Base-by-base conservation (phyloP, 2,888 invertebrate genomes). In the Tridacna gigas region DNA sequence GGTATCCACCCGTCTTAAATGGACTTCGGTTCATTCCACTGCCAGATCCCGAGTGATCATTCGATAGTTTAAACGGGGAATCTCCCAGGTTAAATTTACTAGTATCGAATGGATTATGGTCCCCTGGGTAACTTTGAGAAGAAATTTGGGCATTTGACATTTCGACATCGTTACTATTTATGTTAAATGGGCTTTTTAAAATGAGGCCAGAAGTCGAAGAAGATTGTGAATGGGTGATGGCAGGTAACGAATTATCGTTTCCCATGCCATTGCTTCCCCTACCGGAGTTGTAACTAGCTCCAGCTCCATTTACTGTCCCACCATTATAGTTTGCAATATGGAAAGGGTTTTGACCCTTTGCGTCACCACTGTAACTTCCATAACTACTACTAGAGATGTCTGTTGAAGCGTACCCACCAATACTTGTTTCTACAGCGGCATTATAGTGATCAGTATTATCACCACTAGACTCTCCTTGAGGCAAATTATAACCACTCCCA, bases 401-500 rank as follows among this genome's bases (percentile, higher is more conserved):
- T 4, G 82, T 83, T 11, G 81, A 79, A 25, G 86, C 86, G 47
- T 79, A 86, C 20, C 83, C 81, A 45, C 86, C 86, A 11, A 83
- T 51, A 37, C 86, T 83, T 20, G 77, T 56, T 45, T 86, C 86
- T 47, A 65, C 63, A 20, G 79, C 83, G 7, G 86, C 81, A 60
- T 86, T 79, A 26, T 83, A 79, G 22, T 77, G 61, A 20, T 56
- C 80, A 45, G 56, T 56, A 51, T 47, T 45, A 18, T 37, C 15
- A 25, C 51, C 25, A 26, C 67, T 69, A 18, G 25, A 13, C 13
- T 61, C 66, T 11, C 26, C 71, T 75, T 80, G 75, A 0, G 80
- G 75, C 18, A 48, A 12, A 18, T 56, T 48, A 37, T 76, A 81
- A 0, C 51, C 25, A n/a, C 18, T 79, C 48, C 85, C 85, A 47